Percentiles rank a stretch among this genome's conserved stretches.
Conservation (phyloP, 2,797 vertebrate species). For the Pogonophryne albipinna region DNA sequence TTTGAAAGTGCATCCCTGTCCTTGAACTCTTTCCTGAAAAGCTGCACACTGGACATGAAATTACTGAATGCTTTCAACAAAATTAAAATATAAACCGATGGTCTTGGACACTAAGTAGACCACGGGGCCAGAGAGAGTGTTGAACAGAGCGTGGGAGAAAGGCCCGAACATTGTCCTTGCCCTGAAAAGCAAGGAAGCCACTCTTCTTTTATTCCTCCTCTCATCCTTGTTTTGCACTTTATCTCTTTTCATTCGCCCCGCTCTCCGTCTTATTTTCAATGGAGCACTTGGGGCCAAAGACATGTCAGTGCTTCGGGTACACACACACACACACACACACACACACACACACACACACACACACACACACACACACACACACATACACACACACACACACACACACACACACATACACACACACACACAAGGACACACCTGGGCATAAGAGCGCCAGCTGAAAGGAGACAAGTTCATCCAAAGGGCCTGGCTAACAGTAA, state of each 20-base stretch:
- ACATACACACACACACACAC: constrained; percentile 37
- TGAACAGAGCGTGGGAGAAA: constrained; percentile 83
- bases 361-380: constrained; percentile 19
- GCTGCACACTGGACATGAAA: constrained; percentile 35
- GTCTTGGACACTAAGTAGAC: constrained; percentile 66
- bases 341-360: constrained; percentile 33
- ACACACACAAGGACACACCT: constrained; percentile 75
- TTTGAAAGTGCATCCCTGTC: background rate
- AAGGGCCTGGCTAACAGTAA: constrained; percentile 82
- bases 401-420: constrained; percentile 36
- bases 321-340: constrained; percentile 40
- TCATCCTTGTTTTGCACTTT: constrained; percentile 84
- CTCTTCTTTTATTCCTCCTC: constrained; percentile 81
- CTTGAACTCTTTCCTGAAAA: constrained; percentile 22
- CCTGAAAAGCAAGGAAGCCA: constrained; percentile 85
- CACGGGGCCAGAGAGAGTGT: constrained; percentile 62
- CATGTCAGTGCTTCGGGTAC: constrained; percentile 73
- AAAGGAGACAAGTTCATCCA: constrained; percentile 82
- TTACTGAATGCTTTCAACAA: constrained; percentile 32
- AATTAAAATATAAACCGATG: constrained; percentile 56
- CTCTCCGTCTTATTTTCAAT: constrained; percentile 83
- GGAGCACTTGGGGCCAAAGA: constrained; percentile 82
- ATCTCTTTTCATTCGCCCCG: constrained; percentile 80
- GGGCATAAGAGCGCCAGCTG: constrained; percentile 81
- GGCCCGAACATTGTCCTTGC: constrained; percentile 80